Percentiles rank a stretch among this genome's conserved stretches.
These are phyloP conservation scores for Bombus soroeensis DNA, from an alignment of 1,140 invertebrate species.

Conservation along the genomic window DNA sequence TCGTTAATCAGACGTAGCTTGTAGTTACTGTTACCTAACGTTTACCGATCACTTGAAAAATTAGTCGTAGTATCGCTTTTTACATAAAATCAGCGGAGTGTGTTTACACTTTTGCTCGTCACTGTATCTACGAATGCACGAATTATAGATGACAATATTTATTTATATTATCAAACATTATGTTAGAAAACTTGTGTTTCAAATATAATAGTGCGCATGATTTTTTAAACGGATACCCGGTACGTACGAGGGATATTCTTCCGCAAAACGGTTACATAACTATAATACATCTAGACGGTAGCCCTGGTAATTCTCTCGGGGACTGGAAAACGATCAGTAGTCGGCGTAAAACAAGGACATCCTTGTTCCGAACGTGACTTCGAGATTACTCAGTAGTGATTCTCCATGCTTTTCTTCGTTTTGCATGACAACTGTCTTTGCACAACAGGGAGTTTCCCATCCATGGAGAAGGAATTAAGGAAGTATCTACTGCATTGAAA, in stretches of 20 bases:
- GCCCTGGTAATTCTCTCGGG: not conserved
- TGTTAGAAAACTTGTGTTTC: not conserved
- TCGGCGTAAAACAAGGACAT: conserved; percentile 9
- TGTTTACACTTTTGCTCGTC: no score
- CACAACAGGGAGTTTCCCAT: not conserved
- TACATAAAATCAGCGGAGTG: no score
- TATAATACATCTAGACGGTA: not conserved
- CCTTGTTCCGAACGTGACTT: not conserved
- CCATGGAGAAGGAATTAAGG: not conserved
- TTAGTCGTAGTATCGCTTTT: no score
- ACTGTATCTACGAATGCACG: not conserved
- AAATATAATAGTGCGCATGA: not conserved
- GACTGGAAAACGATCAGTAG: not conserved
- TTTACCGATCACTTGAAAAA: no score
- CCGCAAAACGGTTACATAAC: conserved; percentile 4
- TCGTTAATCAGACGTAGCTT: no score
- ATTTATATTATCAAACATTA: not conserved
- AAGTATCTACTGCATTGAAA: not conserved
- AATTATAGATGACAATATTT: not conserved
- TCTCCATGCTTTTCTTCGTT: not conserved
- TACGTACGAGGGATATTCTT: not conserved
- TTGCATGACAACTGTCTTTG: not conserved
- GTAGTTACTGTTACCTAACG: no score
- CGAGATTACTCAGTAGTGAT: not conserved
- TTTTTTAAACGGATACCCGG: not conserved